Conservation (phyloP, 2,888 invertebrate species). For the Stenodera caucasica region DNA sequence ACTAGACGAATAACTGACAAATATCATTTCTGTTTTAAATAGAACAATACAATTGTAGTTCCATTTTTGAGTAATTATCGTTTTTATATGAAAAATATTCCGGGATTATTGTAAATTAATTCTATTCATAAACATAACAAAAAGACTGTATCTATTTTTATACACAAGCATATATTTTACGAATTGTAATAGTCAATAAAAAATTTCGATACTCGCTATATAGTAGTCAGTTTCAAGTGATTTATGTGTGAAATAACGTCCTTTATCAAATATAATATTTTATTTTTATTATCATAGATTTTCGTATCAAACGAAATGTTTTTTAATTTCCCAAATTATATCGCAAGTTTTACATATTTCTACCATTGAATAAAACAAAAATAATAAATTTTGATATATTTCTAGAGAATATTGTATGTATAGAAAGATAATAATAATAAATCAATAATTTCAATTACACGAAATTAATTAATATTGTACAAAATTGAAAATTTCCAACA, state of each 20-base stretch:
- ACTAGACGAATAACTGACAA: not conserved
- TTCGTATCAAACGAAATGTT: not conserved
- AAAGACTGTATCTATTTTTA: not conserved
- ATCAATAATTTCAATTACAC: constrained; percentile 3
- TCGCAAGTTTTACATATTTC: not conserved
- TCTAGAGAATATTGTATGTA: not conserved
- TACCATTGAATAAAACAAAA: no score
- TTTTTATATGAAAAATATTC: constrained; percentile 1
- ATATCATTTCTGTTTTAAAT: not conserved
- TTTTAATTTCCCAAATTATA: constrained; percentile 4
- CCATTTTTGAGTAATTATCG: constrained; percentile 13
- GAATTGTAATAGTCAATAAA: constrained; percentile 4
- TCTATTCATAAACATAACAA: constrained; percentile 8
- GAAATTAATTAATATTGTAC: constrained; percentile 1
- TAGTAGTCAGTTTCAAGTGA: constrained; percentile 5
- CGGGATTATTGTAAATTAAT: constrained; percentile 10
- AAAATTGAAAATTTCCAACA: not conserved
- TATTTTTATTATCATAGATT: constrained; percentile 8
- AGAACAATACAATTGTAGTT: not conserved
- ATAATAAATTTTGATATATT: not conserved
- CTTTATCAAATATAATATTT: constrained; percentile 9
- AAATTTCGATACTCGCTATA: constrained; percentile 7
- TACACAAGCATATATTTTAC: not conserved
- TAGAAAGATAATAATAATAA: not conserved
- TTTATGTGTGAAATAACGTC: constrained; percentile 3